Percentiles rank a stretch among this genome's conserved stretches.
These are phyloP conservation scores for Zaprionus lineosus DNA, from an alignment of 2,888 invertebrate species.

Conservation along the genomic window DNA sequence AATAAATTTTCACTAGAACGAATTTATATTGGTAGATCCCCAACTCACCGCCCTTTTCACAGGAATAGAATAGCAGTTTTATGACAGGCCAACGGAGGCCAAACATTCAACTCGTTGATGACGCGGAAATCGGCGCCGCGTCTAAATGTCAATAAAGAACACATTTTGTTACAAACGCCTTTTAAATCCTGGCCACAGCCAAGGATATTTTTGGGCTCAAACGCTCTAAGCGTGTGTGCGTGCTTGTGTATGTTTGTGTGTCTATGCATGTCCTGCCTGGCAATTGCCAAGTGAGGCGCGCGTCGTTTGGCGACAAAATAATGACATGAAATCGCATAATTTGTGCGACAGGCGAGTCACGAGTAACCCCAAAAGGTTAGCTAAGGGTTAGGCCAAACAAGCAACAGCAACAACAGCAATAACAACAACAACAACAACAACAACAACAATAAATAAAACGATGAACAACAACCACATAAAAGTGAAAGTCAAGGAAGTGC, in stretches of 20 bases:
- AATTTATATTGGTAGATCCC: constrained; percentile 75
- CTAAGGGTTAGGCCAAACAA: constrained; percentile 31
- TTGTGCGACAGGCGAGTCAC: constrained; percentile 55
- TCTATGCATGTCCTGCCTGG: constrained; percentile 1
- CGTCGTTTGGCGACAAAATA: constrained; percentile 78
- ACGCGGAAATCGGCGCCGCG: constrained; percentile 62
- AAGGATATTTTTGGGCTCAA: constrained; percentile 17
- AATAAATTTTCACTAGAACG: constrained; percentile 77
- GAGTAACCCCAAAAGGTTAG: constrained; percentile 37
- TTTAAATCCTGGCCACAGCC: constrained; percentile 23
- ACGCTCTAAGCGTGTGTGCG: background rate
- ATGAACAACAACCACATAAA: no score
- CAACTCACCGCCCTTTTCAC: background rate
- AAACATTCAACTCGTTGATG: constrained; percentile 65
- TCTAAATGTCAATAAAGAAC: constrained; percentile 73
- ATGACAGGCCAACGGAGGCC: constrained; percentile 50
- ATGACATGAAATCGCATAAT: constrained; percentile 81
- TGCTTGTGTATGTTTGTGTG: background rate
- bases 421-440: background rate
- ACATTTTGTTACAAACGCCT: constrained; percentile 52
- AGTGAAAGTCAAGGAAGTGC: constrained; percentile 54
- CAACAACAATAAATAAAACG: constrained; percentile 24
- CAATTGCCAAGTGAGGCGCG: constrained; percentile 69
- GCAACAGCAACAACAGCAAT: constrained; percentile 10
- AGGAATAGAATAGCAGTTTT: constrained; percentile 43